These are phyloP conservation scores for Macrocentrus cingulum DNA, from an alignment of 1,140 invertebrate species.

Conservation along the genomic window DNA sequence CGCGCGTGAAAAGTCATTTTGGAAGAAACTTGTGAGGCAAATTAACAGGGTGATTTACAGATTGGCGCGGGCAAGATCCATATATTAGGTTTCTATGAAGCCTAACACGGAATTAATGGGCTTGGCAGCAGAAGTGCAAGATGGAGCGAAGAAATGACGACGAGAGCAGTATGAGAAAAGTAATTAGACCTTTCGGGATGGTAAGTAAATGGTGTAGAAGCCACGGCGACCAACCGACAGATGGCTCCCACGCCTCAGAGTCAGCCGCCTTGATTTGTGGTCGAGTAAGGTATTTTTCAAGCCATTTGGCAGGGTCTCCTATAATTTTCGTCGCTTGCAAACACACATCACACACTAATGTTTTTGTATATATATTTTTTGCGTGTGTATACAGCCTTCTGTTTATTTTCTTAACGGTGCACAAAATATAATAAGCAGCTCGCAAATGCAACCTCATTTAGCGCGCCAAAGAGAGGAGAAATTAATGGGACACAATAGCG, in stretches of 20 bases:
- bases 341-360: neutral
- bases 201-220: constrained; percentile 28
- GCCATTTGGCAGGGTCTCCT: constrained; percentile 52
- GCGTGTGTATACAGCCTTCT: constrained; percentile 49
- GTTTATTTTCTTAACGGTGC: constrained; percentile 59
- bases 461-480: neutral
- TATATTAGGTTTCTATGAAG: neutral
- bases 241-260: constrained; percentile 49
- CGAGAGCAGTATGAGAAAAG: no score
- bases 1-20: neutral
- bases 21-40: neutral
- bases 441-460: neutral
- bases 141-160: no score
- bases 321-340: constrained; percentile 46
- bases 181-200: constrained; percentile 28
- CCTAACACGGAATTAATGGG: no score
- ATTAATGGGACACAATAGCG: no score
- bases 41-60: no score
- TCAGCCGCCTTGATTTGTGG: constrained; percentile 56
- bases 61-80: no score
- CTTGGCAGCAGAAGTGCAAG: no score
- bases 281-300: constrained; percentile 55
- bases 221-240: constrained; percentile 41
- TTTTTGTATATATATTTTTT: constrained; percentile 14
- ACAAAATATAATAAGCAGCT: constrained; percentile 51